Conservation (phyloP, 2,797 vertebrate species). For the Hoplostethus atlanticus region DNA sequence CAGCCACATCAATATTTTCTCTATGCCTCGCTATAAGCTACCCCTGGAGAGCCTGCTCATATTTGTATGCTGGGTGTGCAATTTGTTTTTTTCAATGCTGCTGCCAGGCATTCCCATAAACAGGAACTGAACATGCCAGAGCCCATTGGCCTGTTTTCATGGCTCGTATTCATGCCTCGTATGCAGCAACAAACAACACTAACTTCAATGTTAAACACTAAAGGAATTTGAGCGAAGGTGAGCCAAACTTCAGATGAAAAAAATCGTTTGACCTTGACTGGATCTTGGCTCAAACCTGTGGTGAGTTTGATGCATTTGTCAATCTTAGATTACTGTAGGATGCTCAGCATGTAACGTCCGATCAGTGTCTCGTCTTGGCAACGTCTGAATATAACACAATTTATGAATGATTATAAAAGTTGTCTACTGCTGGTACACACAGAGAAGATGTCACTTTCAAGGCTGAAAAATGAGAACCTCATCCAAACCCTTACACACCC, state of each 20-base stretch:
- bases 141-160: constrained; percentile 16
- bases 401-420: background rate
- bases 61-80: constrained; percentile 20
- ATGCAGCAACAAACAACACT: background rate
- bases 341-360: too few relatives aligned
- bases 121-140: constrained; percentile 23
- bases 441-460: background rate
- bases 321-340: too few relatives aligned
- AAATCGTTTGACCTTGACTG: too few relatives aligned
- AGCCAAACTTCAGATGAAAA: too few relatives aligned
- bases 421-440: background rate
- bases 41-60: constrained; percentile 7
- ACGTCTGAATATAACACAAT: too few relatives aligned
- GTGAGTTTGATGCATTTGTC: too few relatives aligned
- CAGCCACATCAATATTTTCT: constrained; percentile 14
- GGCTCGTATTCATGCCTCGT: background rate
- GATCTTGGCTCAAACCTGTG: background rate
- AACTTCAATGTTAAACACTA: constrained; percentile 2
- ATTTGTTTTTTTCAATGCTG: constrained; percentile 17
- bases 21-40: constrained; percentile 3
- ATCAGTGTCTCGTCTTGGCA: too few relatives aligned
- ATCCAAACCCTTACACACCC: background rate
- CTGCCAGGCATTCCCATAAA: constrained; percentile 29
- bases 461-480: background rate
- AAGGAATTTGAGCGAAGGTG: background rate